Evolutionary conservation across 2,888 invertebrate species (phyloP).

Genomic region (Lepidonotus clava): DNA sequence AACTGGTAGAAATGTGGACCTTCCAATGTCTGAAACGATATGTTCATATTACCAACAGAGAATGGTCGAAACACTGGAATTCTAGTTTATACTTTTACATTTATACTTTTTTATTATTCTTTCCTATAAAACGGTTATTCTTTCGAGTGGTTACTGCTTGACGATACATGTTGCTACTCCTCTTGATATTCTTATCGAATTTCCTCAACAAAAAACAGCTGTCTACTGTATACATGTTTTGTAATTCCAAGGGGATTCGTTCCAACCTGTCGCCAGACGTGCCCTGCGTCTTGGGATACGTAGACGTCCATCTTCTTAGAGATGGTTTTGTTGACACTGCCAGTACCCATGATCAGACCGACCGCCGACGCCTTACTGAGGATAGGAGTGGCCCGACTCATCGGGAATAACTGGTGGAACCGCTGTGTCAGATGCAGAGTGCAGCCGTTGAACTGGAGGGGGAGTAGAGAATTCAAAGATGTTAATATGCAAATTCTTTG

Average conservation of each 20-base stretch:
- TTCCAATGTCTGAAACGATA: slow-evolving; percentile 73
- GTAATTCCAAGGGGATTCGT: too few relatives aligned
- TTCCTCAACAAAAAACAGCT: too few relatives aligned
- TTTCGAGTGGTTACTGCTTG: too few relatives aligned
- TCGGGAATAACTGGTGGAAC: slow-evolving; percentile 91
- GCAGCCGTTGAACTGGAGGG: slow-evolving; percentile 82
- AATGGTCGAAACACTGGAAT: too few relatives aligned
- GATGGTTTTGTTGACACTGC: slow-evolving; percentile 86
- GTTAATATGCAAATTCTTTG: too few relatives aligned
- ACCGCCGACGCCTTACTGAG: slow-evolving; percentile 93
- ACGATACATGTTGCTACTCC: too few relatives aligned
- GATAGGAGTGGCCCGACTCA: slow-evolving; percentile 89
- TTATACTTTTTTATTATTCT: too few relatives aligned
- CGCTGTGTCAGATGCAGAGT: slow-evolving; percentile 93
- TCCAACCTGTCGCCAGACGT: slow-evolving; percentile 89
- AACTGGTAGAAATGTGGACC: slow-evolving; percentile 83
- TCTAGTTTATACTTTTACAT: too few relatives aligned
- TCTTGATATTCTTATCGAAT: too few relatives aligned
- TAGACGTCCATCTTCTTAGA: slow-evolving; percentile 83
- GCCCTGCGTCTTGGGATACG: slow-evolving; percentile 90
- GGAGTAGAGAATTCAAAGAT: not conserved
- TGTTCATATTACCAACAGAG: too few relatives aligned
- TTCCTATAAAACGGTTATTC: too few relatives aligned
- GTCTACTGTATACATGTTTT: too few relatives aligned
- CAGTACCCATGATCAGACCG: slow-evolving; percentile 92